Percentiles rank a stretch among this genome's conserved stretches.
Evolutionary conservation across 2,797 vertebrate genomes (phyloP).

Genomic region (Brotula barbata): DNA sequence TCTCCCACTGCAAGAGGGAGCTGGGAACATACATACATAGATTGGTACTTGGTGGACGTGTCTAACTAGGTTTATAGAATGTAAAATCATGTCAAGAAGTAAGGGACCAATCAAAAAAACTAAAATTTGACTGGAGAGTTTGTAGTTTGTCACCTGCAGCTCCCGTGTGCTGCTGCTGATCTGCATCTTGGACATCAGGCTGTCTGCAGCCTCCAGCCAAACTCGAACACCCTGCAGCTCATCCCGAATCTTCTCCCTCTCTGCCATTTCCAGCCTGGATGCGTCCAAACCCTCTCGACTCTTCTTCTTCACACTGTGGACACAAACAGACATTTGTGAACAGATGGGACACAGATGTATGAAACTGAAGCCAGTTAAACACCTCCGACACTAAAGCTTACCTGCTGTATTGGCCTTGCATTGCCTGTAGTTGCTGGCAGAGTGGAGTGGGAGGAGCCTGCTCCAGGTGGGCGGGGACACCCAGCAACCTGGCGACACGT

Average conservation of each 20-base stretch:
- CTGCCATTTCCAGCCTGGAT: constrained; percentile 80
- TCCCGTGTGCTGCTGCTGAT: constrained; percentile 68
- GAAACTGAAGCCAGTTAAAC: neutral
- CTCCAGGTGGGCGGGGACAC: constrained; percentile 70
- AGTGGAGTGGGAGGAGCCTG: constrained; percentile 71
- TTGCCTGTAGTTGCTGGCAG: constrained; percentile 81
- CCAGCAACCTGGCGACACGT: constrained; percentile 78
- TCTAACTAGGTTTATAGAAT: no score
- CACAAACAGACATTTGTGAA: constrained; percentile 12
- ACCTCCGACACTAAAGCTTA: constrained; percentile 46
- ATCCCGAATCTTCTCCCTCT: constrained; percentile 78
- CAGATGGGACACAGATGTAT: neutral
- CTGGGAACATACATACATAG: no score
- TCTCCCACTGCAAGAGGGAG: no score
- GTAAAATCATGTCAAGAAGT: no score
- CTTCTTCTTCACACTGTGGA: constrained; percentile 76
- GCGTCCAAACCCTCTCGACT: constrained; percentile 74
- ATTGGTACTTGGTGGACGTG: no score
- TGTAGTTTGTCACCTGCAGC: constrained; percentile 79
- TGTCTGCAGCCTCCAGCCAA: constrained; percentile 70
- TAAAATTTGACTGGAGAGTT: no score
- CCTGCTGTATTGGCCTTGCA: constrained; percentile 84
- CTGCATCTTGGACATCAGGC: constrained; percentile 64
- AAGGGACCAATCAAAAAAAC: no score
- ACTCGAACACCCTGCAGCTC: constrained; percentile 79